phyloP scores from a whole-genome alignment of 2,888 invertebrate species.

The Elmis aenea region DNA sequence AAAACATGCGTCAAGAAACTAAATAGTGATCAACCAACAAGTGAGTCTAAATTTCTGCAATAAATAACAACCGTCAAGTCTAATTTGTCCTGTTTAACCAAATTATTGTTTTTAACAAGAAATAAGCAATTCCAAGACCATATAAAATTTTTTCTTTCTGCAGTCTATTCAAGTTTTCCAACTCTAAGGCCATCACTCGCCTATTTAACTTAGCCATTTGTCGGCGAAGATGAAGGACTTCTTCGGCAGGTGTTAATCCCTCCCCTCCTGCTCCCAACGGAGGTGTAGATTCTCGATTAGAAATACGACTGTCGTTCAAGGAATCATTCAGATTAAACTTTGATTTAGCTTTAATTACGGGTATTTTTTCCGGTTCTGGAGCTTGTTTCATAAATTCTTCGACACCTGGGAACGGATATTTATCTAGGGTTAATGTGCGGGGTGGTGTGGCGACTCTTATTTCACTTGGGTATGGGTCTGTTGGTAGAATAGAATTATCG shows the following conservation, averaged over 20 bases:
- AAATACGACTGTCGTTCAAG: constrained; percentile 26
- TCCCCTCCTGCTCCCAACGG: constrained; percentile 50
- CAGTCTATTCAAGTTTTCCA: constrained; percentile 76
- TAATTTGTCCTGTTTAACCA: constrained; percentile 61
- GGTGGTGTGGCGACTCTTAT: constrained; percentile 87
- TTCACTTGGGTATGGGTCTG: constrained; percentile 62
- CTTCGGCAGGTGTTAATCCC: constrained; percentile 67
- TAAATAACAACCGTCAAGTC: too few species aligned
- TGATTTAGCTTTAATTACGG: constrained; percentile 33
- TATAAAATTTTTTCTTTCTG: constrained; percentile 84
- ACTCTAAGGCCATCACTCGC: constrained; percentile 80
- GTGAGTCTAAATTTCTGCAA: neutral
- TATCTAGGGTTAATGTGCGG: constrained; percentile 77
- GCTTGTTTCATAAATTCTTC: constrained; percentile 49
- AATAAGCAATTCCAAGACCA: constrained; percentile 78
- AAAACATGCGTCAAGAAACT: too few species aligned
- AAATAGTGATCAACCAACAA: too few species aligned
- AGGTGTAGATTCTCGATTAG: constrained; percentile 33
- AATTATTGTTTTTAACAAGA: constrained; percentile 77
- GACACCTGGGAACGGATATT: constrained; percentile 72
- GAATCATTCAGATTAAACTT: constrained; percentile 36
- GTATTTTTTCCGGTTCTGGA: constrained; percentile 33
- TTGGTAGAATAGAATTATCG: constrained; percentile 74
- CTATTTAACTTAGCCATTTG: constrained; percentile 85
- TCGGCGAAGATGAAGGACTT: constrained; percentile 74